phyloP scores from a whole-genome alignment of 2,888 invertebrate genomes.

The Oscheius myriophilus region DNA sequence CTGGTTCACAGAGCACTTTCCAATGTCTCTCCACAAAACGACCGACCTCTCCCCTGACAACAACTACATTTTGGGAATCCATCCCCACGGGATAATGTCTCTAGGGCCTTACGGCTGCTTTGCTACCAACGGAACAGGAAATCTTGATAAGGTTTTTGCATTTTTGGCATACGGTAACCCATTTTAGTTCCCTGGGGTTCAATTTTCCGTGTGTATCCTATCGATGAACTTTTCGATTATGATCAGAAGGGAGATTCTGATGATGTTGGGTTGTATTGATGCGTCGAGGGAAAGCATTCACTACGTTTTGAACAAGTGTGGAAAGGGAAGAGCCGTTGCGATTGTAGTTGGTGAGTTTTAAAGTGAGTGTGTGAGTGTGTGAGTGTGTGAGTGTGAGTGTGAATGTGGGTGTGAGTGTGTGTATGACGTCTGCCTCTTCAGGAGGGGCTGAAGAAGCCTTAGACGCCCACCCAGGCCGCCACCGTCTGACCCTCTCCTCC shows the following conservation, averaged over 20 bases:
- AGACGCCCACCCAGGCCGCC: conserved; percentile 54
- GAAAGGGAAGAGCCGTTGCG: conserved; percentile 26
- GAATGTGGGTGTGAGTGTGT: conserved; percentile 14
- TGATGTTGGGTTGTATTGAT: conserved; percentile 69
- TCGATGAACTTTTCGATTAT: conserved; percentile 49
- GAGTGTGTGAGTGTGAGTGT: too few species aligned
- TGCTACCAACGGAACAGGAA: conserved; percentile 78
- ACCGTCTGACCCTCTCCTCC: conserved; percentile 47
- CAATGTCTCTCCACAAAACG: conserved; percentile 84
- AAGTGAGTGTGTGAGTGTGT: too few species aligned
- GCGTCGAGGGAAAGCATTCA: conserved; percentile 46
- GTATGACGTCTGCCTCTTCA: conserved; percentile 45
- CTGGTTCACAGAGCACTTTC: conserved; percentile 85
- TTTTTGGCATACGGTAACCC: not conserved
- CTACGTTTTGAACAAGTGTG: conserved; percentile 26
- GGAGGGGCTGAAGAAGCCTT: conserved; percentile 60
- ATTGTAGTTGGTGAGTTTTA: conserved; percentile 17
- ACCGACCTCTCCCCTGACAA: conserved; percentile 76
- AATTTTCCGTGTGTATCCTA: conserved; percentile 53
- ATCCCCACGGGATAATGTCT: conserved; percentile 89
- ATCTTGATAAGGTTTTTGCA: conserved; percentile 67
- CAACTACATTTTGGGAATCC: conserved; percentile 77
- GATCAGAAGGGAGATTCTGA: conserved; percentile 69
- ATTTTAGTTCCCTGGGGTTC: conserved; percentile 64
- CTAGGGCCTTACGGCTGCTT: conserved; percentile 84